These are phyloP conservation scores for Callospermophilus lateralis DNA, from an alignment of 2,113 vertebrate genomes.

Conservation along the genomic window DNA sequence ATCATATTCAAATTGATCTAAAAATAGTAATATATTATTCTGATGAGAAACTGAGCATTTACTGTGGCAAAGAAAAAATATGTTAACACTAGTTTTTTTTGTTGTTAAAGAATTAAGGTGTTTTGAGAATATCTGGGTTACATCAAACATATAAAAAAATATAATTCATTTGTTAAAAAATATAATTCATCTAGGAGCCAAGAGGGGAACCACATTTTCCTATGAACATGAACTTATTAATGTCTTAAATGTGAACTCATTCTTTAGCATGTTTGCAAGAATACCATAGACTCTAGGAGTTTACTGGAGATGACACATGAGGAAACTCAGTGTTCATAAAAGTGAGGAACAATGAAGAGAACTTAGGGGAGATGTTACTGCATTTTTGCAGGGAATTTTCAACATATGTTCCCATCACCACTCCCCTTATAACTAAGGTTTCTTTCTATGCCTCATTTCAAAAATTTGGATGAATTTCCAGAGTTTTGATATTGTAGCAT, in stretches of 20 bases:
- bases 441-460: background rate
- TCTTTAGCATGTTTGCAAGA: background rate
- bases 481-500: background rate
- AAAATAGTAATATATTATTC: constrained; percentile 59
- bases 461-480: background rate
- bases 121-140: background rate
- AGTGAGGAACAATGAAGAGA: background rate
- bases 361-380: background rate
- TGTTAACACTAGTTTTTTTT: background rate
- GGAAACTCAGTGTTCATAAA: background rate
- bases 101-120: constrained; percentile 35
- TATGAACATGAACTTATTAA: background rate
- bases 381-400: background rate
- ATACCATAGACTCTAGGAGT: background rate
- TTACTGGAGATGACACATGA: background rate
- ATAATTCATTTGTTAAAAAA: background rate
- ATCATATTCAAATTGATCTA: constrained; percentile 13
- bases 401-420: rapidly evolving
- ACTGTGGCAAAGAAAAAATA: background rate
- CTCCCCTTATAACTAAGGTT: background rate
- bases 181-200: background rate
- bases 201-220: background rate
- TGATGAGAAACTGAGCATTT: constrained; percentile 24
- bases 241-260: background rate
- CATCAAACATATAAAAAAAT: constrained; percentile 28